These are phyloP conservation scores for Mirounga angustirostris DNA, from an alignment of 2,113 vertebrate genomes.

Conservation along the genomic window DNA sequence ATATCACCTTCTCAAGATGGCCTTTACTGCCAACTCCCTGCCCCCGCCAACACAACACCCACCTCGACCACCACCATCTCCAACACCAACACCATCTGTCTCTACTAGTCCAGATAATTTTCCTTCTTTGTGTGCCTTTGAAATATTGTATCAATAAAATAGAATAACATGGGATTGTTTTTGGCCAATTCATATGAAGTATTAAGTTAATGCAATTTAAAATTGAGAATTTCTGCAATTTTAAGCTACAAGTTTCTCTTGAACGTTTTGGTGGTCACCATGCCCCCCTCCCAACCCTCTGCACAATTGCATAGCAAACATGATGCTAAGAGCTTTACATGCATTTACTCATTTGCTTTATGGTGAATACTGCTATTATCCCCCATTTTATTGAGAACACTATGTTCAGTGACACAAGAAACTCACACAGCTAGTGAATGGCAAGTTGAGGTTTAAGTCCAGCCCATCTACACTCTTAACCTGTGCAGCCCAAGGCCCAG, in stretches of 20 bases:
- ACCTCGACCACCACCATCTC: not conserved
- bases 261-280: not conserved
- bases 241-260: constrained; percentile 27
- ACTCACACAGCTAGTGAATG: not conserved
- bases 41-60: rapidly evolving
- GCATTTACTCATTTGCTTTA: not conserved
- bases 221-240: not conserved
- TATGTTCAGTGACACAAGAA: not conserved
- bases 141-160: constrained; percentile 1
- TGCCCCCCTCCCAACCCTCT: not conserved
- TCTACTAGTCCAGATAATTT: not conserved
- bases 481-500: not conserved
- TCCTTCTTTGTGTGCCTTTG: not conserved
- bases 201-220: constrained; percentile 39
- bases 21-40: not conserved
- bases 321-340: not conserved
- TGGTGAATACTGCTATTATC: not conserved
- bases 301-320: not conserved
- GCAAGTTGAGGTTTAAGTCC: not conserved
- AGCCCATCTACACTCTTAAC: not conserved
- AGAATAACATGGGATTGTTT: not conserved
- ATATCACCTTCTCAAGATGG: not conserved
- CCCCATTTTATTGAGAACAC: not conserved
- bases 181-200: not conserved
- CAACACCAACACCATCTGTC: not conserved